Base-by-base conservation (phyloP, 2,797 vertebrate genomes). In the Diplodus puntazzo region DNA sequence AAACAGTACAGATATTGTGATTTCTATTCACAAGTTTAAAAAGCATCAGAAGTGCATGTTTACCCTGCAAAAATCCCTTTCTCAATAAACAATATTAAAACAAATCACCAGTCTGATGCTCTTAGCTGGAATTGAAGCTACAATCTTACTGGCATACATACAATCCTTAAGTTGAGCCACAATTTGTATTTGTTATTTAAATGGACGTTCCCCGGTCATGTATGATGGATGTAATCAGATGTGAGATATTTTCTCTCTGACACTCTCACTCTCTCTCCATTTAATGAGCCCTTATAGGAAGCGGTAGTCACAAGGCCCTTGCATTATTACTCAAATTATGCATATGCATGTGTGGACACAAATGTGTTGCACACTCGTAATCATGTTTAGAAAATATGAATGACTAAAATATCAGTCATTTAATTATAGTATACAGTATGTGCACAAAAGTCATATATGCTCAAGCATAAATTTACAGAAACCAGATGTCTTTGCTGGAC, bases 201-300 rank as follows among this genome's bases (percentile, higher is more conserved):
- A 76, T 68, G 53, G 8, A 68, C 64, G 20, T 71, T 82, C 16
- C 25, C 75, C 49, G 81, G 77, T 81, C 53, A 79, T 77, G 46
- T 74, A 61, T 77, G 75, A 80, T 75, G 57, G 52, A 86, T 84
- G 45, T 12, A 14, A 46, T 46, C 13, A 16, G 0, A 16, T 46
- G 13, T 45, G 5, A 79, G 30, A 61, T 78, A 73, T 74, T 80
- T 39, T 66, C 50, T 61, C n/a, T 69, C 34, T 46, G 75, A 82
- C 62, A 69, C n/a, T 17, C 46, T 82, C 55, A 23, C 48, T 76
- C 43, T 61, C 52, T 74, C 52, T 76, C 53, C 66, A 55, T 85
- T 81, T 88, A 90, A 88, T 89, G 72, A 88, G 85, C 50, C 58
- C 84, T 75, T 66, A 23, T 78, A 80, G 88, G 84, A 91, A 63